Conservation (phyloP, 2,113 vertebrate species). For the Aegithalos caudatus region DNA sequence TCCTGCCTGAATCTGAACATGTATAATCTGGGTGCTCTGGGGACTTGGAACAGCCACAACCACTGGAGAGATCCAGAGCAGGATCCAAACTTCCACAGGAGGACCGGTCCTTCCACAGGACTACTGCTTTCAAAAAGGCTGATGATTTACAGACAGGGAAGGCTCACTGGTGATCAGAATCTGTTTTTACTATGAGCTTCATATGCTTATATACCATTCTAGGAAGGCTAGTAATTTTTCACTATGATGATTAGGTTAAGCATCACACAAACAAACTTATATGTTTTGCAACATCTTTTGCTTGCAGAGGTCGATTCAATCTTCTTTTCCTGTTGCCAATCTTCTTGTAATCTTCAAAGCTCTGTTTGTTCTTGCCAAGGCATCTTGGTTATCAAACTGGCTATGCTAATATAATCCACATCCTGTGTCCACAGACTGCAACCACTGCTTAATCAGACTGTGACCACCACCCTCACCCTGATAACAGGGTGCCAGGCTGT, state of each 20-base stretch:
- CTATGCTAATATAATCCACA: background rate
- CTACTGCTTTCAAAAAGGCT: no score
- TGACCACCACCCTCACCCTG: background rate
- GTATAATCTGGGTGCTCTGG: background rate
- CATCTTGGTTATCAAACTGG: background rate
- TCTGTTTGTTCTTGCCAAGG: background rate
- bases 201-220: background rate
- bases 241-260: background rate
- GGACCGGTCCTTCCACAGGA: background rate
- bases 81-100: background rate
- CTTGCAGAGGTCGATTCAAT: background rate
- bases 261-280: background rate
- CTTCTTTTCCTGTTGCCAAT: background rate
- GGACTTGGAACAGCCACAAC: background rate
- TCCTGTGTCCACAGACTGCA: background rate
- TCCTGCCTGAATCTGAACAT: background rate
- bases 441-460: background rate
- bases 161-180: background rate
- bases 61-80: no score
- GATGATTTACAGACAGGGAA: no score
- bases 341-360: background rate
- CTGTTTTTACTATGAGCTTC: background rate
- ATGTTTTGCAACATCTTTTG: background rate
- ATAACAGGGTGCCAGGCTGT: background rate
- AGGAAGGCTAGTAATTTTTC: background rate